phyloP scores from a whole-genome alignment of 2,797 vertebrate species.

The Taenioides sp. region DNA sequence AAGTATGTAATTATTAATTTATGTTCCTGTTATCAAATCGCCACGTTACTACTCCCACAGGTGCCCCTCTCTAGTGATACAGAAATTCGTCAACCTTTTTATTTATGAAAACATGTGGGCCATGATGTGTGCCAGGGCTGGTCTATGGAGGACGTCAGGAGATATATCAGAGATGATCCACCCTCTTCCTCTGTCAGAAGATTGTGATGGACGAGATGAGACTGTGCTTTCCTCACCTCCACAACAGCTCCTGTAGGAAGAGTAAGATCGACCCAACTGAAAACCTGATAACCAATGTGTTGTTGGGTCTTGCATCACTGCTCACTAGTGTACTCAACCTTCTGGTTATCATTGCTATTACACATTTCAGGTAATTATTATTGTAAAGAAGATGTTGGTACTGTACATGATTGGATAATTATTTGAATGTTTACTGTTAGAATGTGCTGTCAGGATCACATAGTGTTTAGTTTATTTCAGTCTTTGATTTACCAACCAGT shows the following conservation, averaged over 20 bases:
- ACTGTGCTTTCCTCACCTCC: conserved; percentile 1
- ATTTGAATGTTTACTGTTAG: no score
- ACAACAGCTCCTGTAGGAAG: conserved; percentile 1
- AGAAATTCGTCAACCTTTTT: neutral
- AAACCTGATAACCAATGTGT: neutral
- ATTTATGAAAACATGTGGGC: neutral
- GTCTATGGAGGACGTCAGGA: neutral
- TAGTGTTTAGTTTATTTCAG: neutral
- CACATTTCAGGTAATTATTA: neutral
- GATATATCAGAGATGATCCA: neutral
- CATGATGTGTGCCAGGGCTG: neutral
- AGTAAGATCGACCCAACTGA: neutral
- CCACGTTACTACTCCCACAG: neutral
- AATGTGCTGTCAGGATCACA: no score
- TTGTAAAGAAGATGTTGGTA: neutral
- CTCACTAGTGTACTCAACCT: neutral
- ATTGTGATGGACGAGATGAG: neutral
- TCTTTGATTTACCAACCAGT: no score
- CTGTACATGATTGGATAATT: no score
- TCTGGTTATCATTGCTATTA: neutral
- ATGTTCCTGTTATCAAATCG: no score
- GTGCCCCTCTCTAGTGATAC: no score
- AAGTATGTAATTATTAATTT: no score
- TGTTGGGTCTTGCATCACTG: neutral
- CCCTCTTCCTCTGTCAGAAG: neutral